Evolutionary conservation across 2,797 vertebrate species (phyloP).

Genomic region (Macropus fuliginosus): DNA sequence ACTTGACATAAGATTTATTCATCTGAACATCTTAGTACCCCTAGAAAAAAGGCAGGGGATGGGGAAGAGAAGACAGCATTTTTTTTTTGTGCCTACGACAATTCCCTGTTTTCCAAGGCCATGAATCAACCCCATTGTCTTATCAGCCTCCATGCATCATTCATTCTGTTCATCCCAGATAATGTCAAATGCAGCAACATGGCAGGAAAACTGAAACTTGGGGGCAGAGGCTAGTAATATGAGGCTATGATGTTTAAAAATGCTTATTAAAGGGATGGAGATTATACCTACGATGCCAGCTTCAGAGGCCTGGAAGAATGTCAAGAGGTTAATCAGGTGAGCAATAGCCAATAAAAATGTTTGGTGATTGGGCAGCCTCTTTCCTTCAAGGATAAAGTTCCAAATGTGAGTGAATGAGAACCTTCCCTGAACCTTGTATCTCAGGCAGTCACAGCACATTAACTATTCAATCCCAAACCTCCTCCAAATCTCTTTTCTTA

Average conservation of each 20-base stretch:
- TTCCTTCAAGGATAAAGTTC: constrained; percentile 29
- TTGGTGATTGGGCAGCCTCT: constrained; percentile 34
- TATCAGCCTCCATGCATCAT: constrained; percentile 29
- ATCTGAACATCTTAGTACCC: constrained; percentile 43
- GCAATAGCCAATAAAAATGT: constrained; percentile 29
- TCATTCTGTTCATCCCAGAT: constrained; percentile 56
- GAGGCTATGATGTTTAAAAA: constrained; percentile 34
- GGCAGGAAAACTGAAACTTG: constrained; percentile 51
- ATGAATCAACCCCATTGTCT: constrained; percentile 73
- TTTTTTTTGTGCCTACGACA: constrained; percentile 66
- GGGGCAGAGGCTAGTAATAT: constrained; percentile 3
- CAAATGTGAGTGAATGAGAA: constrained; percentile 31
- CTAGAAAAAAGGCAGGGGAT: constrained; percentile 36
- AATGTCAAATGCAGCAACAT: constrained; percentile 48
- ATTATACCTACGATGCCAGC: constrained; percentile 52
- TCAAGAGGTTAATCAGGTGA: constrained; percentile 52
- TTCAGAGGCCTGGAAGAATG: constrained; percentile 53
- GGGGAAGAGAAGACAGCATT: constrained; percentile 15
- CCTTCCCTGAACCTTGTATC: constrained; percentile 10
- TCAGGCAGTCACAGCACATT: neutral
- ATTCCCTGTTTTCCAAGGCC: constrained; percentile 65
- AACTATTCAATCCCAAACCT: neutral
- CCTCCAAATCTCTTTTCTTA: neutral
- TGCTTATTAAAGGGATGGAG: constrained; percentile 45
- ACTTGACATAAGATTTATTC: constrained; percentile 66